Base-by-base conservation (phyloP, 2,113 vertebrate genomes). In the Heterocephalus glaber region DNA sequence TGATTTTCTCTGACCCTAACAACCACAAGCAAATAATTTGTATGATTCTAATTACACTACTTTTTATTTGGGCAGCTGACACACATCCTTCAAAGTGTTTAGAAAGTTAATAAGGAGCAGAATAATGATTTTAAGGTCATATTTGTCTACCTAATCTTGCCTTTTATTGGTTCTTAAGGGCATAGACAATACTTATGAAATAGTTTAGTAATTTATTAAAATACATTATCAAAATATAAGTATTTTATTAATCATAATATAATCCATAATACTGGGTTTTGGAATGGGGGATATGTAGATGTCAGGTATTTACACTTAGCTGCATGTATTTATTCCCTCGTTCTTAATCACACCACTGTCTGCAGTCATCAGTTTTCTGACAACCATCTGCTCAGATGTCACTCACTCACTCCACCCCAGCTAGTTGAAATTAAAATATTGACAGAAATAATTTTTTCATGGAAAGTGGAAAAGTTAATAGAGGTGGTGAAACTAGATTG, bases 371-470 rank as follows among this genome's bases (percentile, higher is more conserved):
- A 98, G 44, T 97, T 98, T 98, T 97, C 98, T 98, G 98, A 98
- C 98, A 98, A 96, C 95, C 88, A 65, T 97, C 96, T 98, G 97
- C 94, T 96, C 97, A 90, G 56, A 94, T 98, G 98, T 98, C 98
- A 98, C 66, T 97, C 97, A 98, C 97, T 98, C 66, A 98, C 98
- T 98, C 95, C 85, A 98, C 38, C 66, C n/a, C 66, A 85, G 97
- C 90, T 5, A 47, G 92, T 72, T 98, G 95, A 98, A 98, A 98
- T 98, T 98, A 98, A 98, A 98, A 97, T 98, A 98, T 98, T 98
- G 98, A 98, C 98, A 98, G 97, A 97, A 98, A 98, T 98, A 97
- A 97, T 98, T 98, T 98, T 98, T 98, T 97, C 98, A 97, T 90
- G 87, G 97, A 95, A 97, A 97, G 96, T 97, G 83, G 87, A 98